Conservation (phyloP, 1,140 invertebrate genomes). For the Oedothorax gibbosus region DNA sequence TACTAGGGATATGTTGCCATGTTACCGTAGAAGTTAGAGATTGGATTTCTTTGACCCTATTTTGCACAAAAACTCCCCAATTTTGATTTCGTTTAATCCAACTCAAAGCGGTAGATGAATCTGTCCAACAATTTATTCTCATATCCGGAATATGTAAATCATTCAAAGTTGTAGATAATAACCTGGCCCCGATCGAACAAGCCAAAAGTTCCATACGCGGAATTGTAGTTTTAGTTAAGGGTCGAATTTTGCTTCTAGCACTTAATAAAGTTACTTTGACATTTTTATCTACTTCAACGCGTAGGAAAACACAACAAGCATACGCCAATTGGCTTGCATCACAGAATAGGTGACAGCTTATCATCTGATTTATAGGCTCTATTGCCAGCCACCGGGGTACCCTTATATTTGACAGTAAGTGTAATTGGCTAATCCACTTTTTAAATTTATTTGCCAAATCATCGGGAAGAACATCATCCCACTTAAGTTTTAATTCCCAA, state of each 20-base stretch:
- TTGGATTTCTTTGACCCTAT: conserved; percentile 6
- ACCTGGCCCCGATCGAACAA: not conserved
- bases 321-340: conserved; percentile 5
- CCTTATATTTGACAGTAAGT: not conserved
- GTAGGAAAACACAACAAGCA: not conserved
- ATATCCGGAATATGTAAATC: not conserved
- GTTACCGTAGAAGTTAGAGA: not conserved
- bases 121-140: not conserved
- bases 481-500: not conserved
- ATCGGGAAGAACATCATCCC: not conserved
- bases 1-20: not conserved
- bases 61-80: conserved; percentile 11
- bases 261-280: not conserved
- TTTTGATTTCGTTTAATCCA: not conserved
- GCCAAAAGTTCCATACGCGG: not conserved
- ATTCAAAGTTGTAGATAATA: not conserved
- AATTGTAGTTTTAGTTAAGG: not conserved
- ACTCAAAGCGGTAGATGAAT: not conserved
- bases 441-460: not conserved
- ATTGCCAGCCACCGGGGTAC: not conserved
- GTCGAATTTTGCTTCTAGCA: not conserved
- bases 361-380: not conserved
- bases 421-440: not conserved
- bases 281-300: not conserved
- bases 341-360: not conserved